Percentiles rank a stretch among this genome's conserved stretches.
Evolutionary conservation across 2,797 vertebrate genomes (phyloP).

Genomic region (Thalassophryne amazonica): DNA sequence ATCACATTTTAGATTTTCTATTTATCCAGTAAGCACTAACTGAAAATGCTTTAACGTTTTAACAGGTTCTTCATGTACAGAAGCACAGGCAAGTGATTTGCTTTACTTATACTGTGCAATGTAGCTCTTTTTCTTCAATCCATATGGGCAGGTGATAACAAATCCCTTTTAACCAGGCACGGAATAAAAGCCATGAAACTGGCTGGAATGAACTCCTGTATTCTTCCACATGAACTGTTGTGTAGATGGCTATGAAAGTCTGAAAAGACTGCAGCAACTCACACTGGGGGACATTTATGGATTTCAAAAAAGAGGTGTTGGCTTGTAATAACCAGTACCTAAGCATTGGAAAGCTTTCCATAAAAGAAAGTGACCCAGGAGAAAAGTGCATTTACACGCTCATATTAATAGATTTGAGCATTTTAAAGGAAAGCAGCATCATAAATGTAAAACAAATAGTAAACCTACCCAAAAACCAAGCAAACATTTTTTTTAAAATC

Average conservation of each 20-base stretch:
- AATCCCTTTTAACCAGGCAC: constrained; percentile 16
- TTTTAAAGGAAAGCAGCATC: too few relatives aligned
- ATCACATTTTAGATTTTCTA: constrained; percentile 8
- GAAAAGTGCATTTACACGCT: background rate
- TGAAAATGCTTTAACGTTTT: constrained; percentile 10
- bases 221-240: constrained; percentile 16
- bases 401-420: too few relatives aligned
- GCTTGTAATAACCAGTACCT: background rate
- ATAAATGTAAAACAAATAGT: too few relatives aligned
- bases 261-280: constrained; percentile 7
- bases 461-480: too few relatives aligned
- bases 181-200: constrained; percentile 11
- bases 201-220: constrained; percentile 6
- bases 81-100: constrained; percentile 4
- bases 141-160: constrained; percentile 29
- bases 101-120: constrained; percentile 21
- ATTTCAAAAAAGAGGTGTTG: background rate
- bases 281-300: background rate
- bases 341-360: background rate
- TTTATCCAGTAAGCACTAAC: background rate
- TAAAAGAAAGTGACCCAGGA: background rate
- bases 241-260: background rate
- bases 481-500: too few relatives aligned
- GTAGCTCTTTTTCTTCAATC: constrained; percentile 31
- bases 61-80: background rate